Percentiles rank a stretch among this genome's conserved stretches.
Evolutionary conservation across 2,888 invertebrate genomes (phyloP).

Genomic region (Antheraea assamensis): DNA sequence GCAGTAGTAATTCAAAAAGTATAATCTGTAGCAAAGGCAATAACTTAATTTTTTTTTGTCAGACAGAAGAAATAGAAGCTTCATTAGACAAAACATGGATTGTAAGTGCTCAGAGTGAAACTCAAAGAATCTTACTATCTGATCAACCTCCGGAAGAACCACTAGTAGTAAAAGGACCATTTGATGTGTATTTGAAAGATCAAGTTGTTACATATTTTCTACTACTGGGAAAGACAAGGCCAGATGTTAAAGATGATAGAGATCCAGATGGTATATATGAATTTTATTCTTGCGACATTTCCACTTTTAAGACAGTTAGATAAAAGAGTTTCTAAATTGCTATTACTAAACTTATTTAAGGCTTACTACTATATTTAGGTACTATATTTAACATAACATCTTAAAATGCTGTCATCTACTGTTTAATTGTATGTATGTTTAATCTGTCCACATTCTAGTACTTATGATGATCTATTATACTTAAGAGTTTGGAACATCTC

Average conservation of each 20-base stretch:
- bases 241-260: slow-evolving; percentile 64
- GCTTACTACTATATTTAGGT: not conserved
- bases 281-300: not conserved
- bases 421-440: too few relatives aligned
- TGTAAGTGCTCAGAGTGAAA: slow-evolving; percentile 91
- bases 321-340: not conserved
- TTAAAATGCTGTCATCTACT: too few relatives aligned
- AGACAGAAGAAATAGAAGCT: slow-evolving; percentile 87
- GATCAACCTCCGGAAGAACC: slow-evolving; percentile 83
- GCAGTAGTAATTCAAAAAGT: too few relatives aligned
- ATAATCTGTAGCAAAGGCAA: not conserved
- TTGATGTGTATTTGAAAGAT: slow-evolving; percentile 89
- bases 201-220: slow-evolving; percentile 92
- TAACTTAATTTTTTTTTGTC: slow-evolving; percentile 45
- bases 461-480: too few relatives aligned
- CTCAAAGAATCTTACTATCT: slow-evolving; percentile 86
- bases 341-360: not conserved
- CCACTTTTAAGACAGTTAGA: not conserved
- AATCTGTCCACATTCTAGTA: too few relatives aligned
- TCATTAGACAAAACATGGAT: slow-evolving; percentile 95
- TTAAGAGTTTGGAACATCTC: too few relatives aligned
- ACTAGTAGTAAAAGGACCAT: slow-evolving; percentile 93
- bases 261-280: slow-evolving; percentile 85
- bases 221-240: slow-evolving; percentile 85
- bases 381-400: not conserved